Base-by-base conservation (phyloP, 2,888 invertebrate genomes). In the Chrysodeixis includens region DNA sequence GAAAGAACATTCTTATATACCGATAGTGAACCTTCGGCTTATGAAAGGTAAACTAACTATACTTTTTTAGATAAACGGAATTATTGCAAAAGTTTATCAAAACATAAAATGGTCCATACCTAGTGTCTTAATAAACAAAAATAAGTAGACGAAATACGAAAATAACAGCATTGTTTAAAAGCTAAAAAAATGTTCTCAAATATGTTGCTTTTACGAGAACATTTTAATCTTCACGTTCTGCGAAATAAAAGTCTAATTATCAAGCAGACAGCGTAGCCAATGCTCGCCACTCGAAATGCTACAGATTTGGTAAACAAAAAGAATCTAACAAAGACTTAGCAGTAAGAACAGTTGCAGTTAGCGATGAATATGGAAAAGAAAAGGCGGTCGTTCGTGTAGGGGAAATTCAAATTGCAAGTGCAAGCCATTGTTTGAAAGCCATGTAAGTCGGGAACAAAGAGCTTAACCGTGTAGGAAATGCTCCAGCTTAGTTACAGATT, bases 391-490 rank as follows among this genome's bases (percentile, higher is more conserved):
- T 60, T 79, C 79, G 72, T 78, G 76, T 83, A 84, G 78, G 82
- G 85, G 85, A 87, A 89, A 90, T 91, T 88, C 86, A 88, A 92
- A 91, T 90, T 85, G 88, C 86, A 82, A 77, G 77, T 77, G 79
- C 82, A 85, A 85, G 84, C 79, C 87, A 92, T 92, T 92, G 92
- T 92, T 85, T 84, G 76, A 82, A 77, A 83, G 76, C 81, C 78
- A 77, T 83, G 84, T 82, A 85, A 83, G 84, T 83, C 78, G 78
- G 70, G 74, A 79, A 82, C 79, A 85, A 85, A 91, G 87, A 88
- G 90, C 90, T 87, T 87, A 84, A 88, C 79, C 89, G 84, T 90
- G 91, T 90, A 85, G 82, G 79, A 82, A 86, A 79, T 78, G 83
- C 78, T 77, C 79, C 69, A 77, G 83, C 85, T 83, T 85, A 81